Evolutionary conservation across 37 sponge, comb jelly and placozoan genomes (phyloP).

Genomic region (Geodia barretti): DNA sequence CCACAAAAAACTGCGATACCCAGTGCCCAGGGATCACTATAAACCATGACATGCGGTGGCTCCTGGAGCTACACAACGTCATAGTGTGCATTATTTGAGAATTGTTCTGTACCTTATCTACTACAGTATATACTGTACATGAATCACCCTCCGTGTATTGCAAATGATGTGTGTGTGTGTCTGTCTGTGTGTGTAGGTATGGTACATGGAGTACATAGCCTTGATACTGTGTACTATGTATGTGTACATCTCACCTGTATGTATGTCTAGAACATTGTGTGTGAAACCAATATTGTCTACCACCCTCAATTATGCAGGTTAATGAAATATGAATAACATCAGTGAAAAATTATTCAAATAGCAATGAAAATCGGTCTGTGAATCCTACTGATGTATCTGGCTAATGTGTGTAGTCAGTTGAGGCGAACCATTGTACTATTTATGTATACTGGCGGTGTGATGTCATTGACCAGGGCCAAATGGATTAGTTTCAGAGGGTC

Average conservation of each 20-base stretch:
- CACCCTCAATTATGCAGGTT: too few relatives aligned
- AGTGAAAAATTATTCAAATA: too few relatives aligned
- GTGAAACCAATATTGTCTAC: neutral
- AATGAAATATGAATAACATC: too few relatives aligned
- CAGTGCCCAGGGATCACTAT: constrained; percentile 20
- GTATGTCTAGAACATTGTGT: neutral
- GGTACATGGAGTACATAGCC: neutral
- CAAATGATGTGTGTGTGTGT: neutral
- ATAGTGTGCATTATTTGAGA: neutral
- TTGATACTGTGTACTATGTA: neutral
- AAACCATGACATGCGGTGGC: neutral
- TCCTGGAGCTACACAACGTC: neutral
- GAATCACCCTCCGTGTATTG: neutral
- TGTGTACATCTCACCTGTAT: neutral
- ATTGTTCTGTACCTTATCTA: too few relatives aligned
- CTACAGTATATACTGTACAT: neutral
- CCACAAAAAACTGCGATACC: constrained; percentile 61
- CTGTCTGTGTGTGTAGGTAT: neutral
- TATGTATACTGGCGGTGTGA: too few relatives aligned
- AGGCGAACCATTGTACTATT: too few relatives aligned
- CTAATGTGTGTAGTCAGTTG: neutral
- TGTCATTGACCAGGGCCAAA: constrained; percentile 48
- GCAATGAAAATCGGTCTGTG: neutral
- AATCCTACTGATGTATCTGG: neutral
- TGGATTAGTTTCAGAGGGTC: constrained; percentile 59